Evolutionary conservation across 2,888 invertebrate species (phyloP), one percentile per base, ranked within the genome.

Genomic region (Liopterus haemorrhoidalis): DNA sequence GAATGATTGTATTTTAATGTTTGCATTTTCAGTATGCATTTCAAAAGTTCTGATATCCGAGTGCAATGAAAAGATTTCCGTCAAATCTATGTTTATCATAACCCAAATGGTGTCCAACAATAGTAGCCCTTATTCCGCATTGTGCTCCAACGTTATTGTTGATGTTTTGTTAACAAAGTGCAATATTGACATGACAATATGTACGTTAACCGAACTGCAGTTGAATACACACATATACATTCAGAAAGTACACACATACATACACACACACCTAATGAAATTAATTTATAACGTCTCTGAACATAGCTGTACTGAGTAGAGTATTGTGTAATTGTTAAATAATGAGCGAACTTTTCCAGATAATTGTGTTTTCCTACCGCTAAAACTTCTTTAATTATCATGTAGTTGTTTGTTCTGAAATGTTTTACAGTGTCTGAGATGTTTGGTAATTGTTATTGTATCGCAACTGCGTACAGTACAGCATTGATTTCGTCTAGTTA

Each of bases 281-380:
- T 40, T 40, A 40, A 40, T 40, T 40, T 40, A 31, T 31, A 30
- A 30, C 20, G 30, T 20, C 18, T 40, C 30, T 28, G 40, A 21
- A 22, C 22, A 40, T 22, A 14, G 8, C n/a, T n/a, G n/a, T 31
- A 14, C 30, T 40, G 28, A 40, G 31, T 31, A 40, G 27, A 40
- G 21, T 40, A 40, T 40, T 40, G 40, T 40, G 40, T 40, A 40
- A 40, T 40, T 40, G 40, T 40, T 40, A 40, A 40, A 15, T 40
- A 40, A 40, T 40, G 40, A 40, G 40, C 21, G 40, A 40, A 40
- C 40, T 40, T 40, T 40, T 40, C 40, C 6, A 16, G 40, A 40
- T 40, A 40, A 40, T 40, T 40, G 40, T 40, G 31, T 40, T 40
- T 40, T 40, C 40, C 14, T 18, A 16, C 31, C 22, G 22, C 31